These are phyloP conservation scores for Semnopithecus entellus DNA, from an alignment of 2,113 vertebrate genomes.

Conservation along the genomic window DNA sequence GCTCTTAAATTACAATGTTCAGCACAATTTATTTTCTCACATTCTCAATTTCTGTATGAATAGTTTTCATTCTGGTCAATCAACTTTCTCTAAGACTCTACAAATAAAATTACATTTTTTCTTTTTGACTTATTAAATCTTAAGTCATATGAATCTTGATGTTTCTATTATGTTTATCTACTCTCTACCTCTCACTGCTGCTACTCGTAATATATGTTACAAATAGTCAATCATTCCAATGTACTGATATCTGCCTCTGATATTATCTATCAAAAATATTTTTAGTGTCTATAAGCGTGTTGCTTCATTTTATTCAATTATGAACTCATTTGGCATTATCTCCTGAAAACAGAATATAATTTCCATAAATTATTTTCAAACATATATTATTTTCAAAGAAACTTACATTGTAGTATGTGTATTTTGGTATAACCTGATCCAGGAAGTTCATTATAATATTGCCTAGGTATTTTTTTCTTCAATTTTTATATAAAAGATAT, in stretches of 20 bases:
- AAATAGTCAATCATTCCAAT: neutral
- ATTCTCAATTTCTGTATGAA: neutral
- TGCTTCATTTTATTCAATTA: neutral
- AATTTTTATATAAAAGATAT: neutral
- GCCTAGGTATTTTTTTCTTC: neutral
- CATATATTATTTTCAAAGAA: neutral
- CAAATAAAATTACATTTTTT: neutral
- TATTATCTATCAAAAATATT: neutral
- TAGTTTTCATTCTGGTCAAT: neutral
- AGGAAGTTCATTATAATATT: neutral
- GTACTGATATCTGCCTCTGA: neutral
- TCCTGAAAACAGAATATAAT: neutral
- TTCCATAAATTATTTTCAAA: neutral
- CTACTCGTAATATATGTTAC: neutral
- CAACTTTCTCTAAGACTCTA: neutral
- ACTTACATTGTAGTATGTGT: neutral
- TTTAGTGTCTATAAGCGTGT: neutral
- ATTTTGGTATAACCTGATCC: neutral
- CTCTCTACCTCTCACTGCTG: neutral
- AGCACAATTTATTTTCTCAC: neutral
- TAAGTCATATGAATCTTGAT: too few species aligned
- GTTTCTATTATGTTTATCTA: neutral
- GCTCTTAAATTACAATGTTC: neutral
- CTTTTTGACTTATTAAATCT: neutral
- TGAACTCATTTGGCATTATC: neutral